Evolutionary conservation across 2,113 vertebrate genomes (phyloP).

Genomic region (Nothocercus julius): DNA sequence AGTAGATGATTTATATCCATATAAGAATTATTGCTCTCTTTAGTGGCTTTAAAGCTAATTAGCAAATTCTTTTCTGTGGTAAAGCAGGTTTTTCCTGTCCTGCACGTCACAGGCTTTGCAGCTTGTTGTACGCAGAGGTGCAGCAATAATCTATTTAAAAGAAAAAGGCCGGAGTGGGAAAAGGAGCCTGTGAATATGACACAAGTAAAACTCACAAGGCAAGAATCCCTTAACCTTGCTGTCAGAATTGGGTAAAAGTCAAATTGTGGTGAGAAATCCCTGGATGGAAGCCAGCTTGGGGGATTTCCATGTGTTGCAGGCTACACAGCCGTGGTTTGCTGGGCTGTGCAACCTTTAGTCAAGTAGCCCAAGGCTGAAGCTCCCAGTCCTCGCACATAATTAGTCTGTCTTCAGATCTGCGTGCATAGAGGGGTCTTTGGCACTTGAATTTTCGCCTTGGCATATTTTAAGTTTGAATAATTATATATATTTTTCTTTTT

Average conservation of each 20-base stretch:
- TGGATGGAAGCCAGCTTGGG: neutral
- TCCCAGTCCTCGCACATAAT: neutral
- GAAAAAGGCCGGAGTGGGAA: neutral
- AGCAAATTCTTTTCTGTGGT: neutral
- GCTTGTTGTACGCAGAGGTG: neutral
- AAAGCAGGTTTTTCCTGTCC: slow-evolving; percentile 44
- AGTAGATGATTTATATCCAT: slow-evolving; percentile 67
- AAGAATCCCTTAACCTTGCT: neutral
- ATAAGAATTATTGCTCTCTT: neutral
- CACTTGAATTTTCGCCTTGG: neutral
- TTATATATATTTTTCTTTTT: neutral
- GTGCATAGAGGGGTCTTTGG: neutral
- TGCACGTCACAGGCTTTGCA: neutral
- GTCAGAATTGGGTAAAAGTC: neutral
- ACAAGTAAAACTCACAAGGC: neutral
- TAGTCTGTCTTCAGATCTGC: neutral
- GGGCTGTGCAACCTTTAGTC: neutral
- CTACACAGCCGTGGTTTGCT: neutral
- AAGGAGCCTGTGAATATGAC: neutral
- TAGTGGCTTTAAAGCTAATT: slow-evolving; percentile 40
- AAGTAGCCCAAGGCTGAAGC: neutral
- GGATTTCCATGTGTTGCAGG: neutral
- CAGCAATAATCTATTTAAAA: neutral
- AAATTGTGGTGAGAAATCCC: neutral
- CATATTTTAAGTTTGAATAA: neutral